Base-by-base conservation (phyloP, 2,888 invertebrate genomes). In the Zaprionus obscuricornis region DNA sequence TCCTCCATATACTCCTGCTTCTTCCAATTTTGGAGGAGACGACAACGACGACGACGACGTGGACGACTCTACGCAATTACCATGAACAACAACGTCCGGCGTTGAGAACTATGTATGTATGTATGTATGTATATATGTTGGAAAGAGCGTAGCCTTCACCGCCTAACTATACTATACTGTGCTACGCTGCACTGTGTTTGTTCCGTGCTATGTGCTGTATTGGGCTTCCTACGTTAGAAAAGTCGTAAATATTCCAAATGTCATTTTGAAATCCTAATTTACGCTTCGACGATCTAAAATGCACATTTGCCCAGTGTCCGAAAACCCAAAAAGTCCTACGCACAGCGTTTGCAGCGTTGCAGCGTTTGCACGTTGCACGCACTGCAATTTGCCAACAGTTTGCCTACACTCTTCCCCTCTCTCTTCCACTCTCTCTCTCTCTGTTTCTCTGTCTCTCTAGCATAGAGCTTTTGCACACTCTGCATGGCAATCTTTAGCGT, bases 261-360 rank as follows among this genome's bases (percentile, higher is more conserved):
- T 89, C 89, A 89, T 89, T 88, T 89, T 88, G 89, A 89, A 89
- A 89, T 89, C 89, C 89, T 89, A 89, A 89, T 89, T 89, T 89
- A 89, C 89, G 89, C 89, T 89, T 85, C 89, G 86, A 69, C 85
- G 87, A 78, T 77, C 81, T 82, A 79, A 88, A 88, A 88, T 88
- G 88, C 88, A 88, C 86, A 84, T 85, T 87, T 84, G 79, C 77
- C 70, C 74, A 76, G 64, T 54, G 79, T 60, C 56, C 75, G 50
- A 65, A 65, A 46, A 47, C 55, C 69, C 57, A 26, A 42, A 45
- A 22, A 50, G 16, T 22, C 24, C 52, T 47, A 75, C 50, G 72
- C 58, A 75, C 67, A 62, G 42, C 52, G n/a, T n/a, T n/a, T n/a
- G n/a, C n/a, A n/a, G n/a, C n/a, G n/a, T n/a, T n/a, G n/a, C n/a